Conservation (phyloP, 2,797 vertebrate genomes). For the Squalus acanthias region DNA sequence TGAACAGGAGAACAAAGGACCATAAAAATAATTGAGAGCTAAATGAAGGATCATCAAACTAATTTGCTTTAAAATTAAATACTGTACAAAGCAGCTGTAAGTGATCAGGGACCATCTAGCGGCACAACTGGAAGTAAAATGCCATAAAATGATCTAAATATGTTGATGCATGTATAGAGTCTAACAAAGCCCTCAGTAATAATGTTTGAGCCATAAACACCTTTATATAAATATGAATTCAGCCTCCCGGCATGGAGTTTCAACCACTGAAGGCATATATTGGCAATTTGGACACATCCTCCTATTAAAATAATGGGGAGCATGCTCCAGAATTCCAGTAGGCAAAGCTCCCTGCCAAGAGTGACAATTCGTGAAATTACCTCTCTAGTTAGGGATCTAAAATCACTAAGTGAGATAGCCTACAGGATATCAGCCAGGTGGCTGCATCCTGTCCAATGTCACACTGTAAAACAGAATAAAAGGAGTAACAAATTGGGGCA, state of each 20-base stretch:
- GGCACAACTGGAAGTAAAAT: background rate
- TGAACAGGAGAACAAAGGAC: slow-evolving; percentile 7
- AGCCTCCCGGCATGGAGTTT: background rate
- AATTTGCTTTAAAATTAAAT: background rate
- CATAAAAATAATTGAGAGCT: background rate
- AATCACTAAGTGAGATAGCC: background rate
- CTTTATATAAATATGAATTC: background rate
- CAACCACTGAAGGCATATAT: background rate
- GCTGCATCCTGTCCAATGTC: background rate
- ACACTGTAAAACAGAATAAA: background rate
- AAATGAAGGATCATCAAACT: slow-evolving; percentile 4
- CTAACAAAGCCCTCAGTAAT: background rate
- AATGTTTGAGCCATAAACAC: background rate
- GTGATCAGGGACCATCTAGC: background rate
- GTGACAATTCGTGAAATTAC: background rate
- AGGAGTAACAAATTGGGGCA: background rate
- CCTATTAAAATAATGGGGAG: background rate
- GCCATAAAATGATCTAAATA: background rate
- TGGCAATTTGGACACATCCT: background rate
- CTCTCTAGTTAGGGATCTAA: background rate
- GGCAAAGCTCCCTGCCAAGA: background rate
- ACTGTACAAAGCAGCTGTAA: slow-evolving; percentile 10
- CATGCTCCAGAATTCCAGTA: background rate
- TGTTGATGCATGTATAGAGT: background rate
- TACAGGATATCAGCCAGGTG: background rate